Percentiles rank a stretch among this genome's conserved stretches.
phyloP scores from a whole-genome alignment of 2,113 vertebrate species.

The Ginglymostoma cirratum region DNA sequence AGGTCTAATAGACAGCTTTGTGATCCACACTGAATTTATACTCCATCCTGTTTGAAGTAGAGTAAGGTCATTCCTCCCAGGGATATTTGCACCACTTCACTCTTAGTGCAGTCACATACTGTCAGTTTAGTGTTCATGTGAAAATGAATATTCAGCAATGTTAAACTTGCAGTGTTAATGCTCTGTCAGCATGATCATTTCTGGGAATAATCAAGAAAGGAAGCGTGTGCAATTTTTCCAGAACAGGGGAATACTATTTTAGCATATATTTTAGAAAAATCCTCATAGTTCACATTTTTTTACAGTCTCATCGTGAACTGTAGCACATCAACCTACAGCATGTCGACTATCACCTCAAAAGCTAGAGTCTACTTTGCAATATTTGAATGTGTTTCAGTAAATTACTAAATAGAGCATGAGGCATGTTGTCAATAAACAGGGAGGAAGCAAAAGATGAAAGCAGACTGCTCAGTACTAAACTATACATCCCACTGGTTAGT shows the following conservation, averaged over 20 bases:
- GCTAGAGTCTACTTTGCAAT: not conserved
- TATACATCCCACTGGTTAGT: not conserved
- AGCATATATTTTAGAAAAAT: not conserved
- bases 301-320: not conserved
- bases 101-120: not conserved
- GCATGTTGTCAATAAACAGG: not conserved
- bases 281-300: not conserved
- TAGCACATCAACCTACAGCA: not conserved
- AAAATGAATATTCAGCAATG: not conserved
- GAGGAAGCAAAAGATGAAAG: not conserved
- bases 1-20: not conserved
- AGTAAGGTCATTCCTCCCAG: not conserved
- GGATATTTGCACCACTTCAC: not conserved
- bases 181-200: too few relatives aligned
- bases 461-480: not conserved
- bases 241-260: not conserved
- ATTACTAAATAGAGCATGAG: not conserved
- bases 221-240: not conserved
- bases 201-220: not conserved
- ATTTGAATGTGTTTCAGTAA: not conserved
- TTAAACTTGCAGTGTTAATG: not conserved
- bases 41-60: not conserved
- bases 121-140: not conserved
- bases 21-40: not conserved
- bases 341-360: not conserved